A percentile compares a stretch with the other conserved stretches of the same genome.
Conservation (phyloP, 2,113 vertebrate genomes). For the Scophthalmus maximus region DNA sequence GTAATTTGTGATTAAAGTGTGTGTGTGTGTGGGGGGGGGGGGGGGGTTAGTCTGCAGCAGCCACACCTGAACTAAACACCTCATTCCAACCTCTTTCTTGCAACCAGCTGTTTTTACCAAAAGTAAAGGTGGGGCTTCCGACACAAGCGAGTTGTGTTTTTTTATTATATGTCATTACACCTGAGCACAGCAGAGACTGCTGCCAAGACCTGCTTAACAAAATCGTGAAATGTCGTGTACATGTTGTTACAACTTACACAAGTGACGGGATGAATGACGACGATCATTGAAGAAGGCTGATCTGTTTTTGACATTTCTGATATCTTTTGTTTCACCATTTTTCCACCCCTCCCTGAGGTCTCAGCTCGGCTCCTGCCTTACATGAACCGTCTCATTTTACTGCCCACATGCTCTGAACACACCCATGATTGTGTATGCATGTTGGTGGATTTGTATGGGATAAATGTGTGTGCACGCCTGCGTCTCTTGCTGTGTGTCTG, state of each 20-base stretch:
- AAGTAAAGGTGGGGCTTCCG: constrained; percentile 15
- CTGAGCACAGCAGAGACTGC: not conserved
- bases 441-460: constrained; percentile 15
- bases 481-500: constrained; percentile 11
- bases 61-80: constrained; percentile 58
- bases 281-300: not conserved
- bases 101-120: constrained; percentile 66
- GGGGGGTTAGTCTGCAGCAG: not conserved
- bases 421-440: constrained; percentile 22
- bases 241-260: constrained; percentile 13
- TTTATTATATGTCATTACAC: constrained; percentile 34
- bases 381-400: constrained; percentile 44
- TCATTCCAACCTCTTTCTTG: constrained; percentile 38
- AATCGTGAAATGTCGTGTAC: constrained; percentile 3
- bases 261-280: not conserved
- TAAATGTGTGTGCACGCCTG: constrained; percentile 5
- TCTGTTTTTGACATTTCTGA: not conserved
- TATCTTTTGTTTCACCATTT: not conserved
- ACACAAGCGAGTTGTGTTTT: not conserved
- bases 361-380: constrained; percentile 23
- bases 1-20: constrained; percentile 8
- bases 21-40: constrained; percentile 34
- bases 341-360: constrained; percentile 21
- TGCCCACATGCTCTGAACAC: constrained; percentile 33
- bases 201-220: constrained; percentile 20